Evolutionary conservation across 2,113 vertebrate species (phyloP).

Genomic region (Eulemur macaco): DNA sequence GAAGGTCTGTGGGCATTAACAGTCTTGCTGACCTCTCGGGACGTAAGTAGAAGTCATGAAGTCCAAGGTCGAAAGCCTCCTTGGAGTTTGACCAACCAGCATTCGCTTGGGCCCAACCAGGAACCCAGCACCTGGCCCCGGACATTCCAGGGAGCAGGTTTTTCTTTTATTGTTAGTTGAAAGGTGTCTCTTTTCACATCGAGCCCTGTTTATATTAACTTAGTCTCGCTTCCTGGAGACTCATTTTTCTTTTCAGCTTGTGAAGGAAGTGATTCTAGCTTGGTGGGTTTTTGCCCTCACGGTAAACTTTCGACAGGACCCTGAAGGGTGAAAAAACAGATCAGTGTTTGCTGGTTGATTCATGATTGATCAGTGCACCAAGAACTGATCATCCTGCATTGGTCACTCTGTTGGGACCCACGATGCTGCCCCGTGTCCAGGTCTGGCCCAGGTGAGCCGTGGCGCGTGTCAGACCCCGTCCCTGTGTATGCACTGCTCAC

Average conservation of each 20-base stretch:
- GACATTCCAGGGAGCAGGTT: fast-evolving
- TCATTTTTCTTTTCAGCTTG: neutral
- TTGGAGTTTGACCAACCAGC: neutral
- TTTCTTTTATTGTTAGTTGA: fast-evolving
- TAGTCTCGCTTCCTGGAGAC: neutral
- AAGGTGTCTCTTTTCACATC: neutral
- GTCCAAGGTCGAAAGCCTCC: fast-evolving
- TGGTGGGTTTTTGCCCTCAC: neutral
- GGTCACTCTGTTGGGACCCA: no score
- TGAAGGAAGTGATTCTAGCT: neutral
- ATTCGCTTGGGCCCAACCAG: fast-evolving
- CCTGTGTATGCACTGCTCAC: fast-evolving
- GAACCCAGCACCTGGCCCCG: fast-evolving
- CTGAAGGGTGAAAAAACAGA: neutral
- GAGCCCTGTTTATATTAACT: no score
- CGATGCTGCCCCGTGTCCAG: fast-evolving
- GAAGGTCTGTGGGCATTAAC: fast-evolving
- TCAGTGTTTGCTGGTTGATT: no score
- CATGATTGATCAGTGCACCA: fast-evolving
- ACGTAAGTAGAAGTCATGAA: no score
- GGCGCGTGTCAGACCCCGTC: fast-evolving
- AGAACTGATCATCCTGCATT: fast-evolving
- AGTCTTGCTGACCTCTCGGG: fast-evolving
- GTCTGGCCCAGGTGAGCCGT: neutral
- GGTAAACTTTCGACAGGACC: fast-evolving